phyloP scores from a whole-genome alignment of 2,797 vertebrate species.

The Lagorchestes hirsutus region DNA sequence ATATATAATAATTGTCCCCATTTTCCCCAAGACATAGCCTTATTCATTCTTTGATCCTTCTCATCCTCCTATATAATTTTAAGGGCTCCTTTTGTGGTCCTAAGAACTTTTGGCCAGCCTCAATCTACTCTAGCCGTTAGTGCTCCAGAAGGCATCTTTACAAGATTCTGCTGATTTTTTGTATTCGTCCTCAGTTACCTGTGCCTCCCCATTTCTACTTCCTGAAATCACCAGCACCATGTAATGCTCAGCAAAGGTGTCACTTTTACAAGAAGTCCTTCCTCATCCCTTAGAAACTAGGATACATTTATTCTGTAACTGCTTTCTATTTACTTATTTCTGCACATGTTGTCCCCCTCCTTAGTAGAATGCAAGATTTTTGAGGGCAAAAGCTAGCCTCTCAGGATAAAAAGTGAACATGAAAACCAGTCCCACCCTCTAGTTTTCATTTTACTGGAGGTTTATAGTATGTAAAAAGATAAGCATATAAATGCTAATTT shows the following conservation, averaged over 20 bases:
- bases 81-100: not conserved
- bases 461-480: no score
- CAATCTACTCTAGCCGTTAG: not conserved
- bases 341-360: no score
- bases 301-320: no score
- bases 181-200: not conserved
- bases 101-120: not conserved
- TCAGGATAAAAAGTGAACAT: no score
- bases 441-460: no score
- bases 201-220: not conserved
- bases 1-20: not conserved
- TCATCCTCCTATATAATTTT: not conserved
- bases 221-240: not conserved
- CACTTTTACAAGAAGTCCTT: not conserved
- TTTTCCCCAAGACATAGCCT: not conserved
- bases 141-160: not conserved
- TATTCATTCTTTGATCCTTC: not conserved
- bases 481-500: no score
- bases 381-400: no score
- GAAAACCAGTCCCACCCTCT: no score
- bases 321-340: no score
- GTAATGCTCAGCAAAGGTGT: not conserved
- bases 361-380: no score
- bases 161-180: not conserved
- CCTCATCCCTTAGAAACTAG: not conserved